Evolutionary conservation across 2,113 vertebrate genomes (phyloP).

Genomic region (Erinaceus europaeus): DNA sequence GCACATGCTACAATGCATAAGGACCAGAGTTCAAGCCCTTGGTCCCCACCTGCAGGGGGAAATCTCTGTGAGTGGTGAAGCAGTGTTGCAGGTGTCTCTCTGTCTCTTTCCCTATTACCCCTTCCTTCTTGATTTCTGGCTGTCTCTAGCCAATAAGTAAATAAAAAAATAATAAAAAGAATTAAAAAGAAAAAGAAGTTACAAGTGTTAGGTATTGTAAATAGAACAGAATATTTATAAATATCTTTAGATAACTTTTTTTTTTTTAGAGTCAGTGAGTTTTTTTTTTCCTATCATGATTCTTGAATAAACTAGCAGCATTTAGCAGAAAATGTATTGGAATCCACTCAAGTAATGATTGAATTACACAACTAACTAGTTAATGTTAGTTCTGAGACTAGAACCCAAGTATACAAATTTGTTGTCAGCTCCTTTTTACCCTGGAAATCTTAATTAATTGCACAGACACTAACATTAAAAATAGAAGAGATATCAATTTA

Average conservation of each 20-base stretch:
- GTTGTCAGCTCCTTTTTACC: not conserved
- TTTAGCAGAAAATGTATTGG: not conserved
- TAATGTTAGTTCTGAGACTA: not conserved
- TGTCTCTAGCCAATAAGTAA: too few relatives aligned
- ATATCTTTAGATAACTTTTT: not conserved
- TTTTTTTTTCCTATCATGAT: not conserved
- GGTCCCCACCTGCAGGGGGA: too few relatives aligned
- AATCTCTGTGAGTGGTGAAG: too few relatives aligned
- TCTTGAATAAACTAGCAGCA: not conserved
- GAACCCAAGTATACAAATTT: not conserved
- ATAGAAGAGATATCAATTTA: not conserved
- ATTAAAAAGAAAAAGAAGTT: too few relatives aligned
- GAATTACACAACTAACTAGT: not conserved
- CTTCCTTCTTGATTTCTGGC: too few relatives aligned
- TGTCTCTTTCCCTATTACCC: too few relatives aligned
- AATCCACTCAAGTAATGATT: not conserved
- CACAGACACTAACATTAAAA: not conserved
- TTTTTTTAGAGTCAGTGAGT: not conserved
- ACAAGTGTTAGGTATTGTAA: constrained; percentile 14
- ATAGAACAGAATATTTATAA: not conserved
- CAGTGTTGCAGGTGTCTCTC: too few relatives aligned
- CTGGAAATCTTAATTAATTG: not conserved
- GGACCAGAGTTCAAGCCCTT: too few relatives aligned
- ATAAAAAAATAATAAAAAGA: too few relatives aligned
- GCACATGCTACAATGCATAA: too few relatives aligned